Percentiles rank a stretch among this genome's conserved stretches.
These are phyloP conservation scores for Pectinophora gossypiella DNA, from an alignment of 1,140 invertebrate species.

Conservation along the genomic window DNA sequence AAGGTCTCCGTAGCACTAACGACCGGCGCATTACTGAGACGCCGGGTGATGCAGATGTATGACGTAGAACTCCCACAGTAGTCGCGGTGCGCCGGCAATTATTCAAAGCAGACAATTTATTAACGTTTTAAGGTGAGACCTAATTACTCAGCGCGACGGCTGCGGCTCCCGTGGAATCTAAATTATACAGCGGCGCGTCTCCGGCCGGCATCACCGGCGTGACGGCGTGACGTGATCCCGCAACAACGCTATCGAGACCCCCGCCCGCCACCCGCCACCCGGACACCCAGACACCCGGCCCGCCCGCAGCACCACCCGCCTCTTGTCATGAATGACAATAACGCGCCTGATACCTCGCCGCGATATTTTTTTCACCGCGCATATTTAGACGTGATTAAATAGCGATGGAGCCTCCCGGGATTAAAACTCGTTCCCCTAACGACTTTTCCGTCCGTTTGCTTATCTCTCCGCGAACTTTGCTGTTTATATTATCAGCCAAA, in stretches of 20 bases:
- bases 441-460: conserved; percentile 51
- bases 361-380: conserved; percentile 60
- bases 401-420: conserved; percentile 26
- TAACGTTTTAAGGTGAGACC: conserved; percentile 4
- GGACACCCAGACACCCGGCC: conserved; percentile 13
- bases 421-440: conserved; percentile 56
- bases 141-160: conserved; percentile 2
- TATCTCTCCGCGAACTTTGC: conserved; percentile 48
- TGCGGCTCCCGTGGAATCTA: conserved; percentile 5
- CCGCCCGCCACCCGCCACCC: conserved; percentile 16
- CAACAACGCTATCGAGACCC: conserved; percentile 28
- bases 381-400: conserved; percentile 72
- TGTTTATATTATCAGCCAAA: conserved; percentile 59
- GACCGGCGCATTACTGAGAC: background rate
- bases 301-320: conserved; percentile 26
- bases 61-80: background rate
- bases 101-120: conserved; percentile 3
- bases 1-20: background rate
- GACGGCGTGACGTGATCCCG: conserved; percentile 22
- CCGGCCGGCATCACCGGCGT: too few relatives aligned
- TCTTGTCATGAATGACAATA: conserved; percentile 70
- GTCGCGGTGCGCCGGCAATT: background rate
- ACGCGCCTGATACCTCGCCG: conserved; percentile 51
- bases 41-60: background rate
- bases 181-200: conserved; percentile 16